Conservation (phyloP, 1,140 invertebrate species). For the Drosophila pectinifera region DNA sequence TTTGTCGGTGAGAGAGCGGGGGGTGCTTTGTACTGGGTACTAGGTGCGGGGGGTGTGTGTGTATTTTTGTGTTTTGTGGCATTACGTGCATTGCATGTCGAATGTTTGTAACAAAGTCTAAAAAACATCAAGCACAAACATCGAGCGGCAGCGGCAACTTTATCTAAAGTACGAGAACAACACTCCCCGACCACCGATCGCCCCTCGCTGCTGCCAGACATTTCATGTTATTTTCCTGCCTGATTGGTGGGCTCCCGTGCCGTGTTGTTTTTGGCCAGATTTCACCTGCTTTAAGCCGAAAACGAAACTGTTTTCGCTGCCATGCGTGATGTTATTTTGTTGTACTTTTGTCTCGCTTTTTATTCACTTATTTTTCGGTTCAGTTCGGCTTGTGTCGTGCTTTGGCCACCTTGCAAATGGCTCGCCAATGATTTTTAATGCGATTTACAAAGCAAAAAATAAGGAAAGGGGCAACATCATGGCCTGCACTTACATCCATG, state of each 20-base stretch:
- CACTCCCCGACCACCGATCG: slow-evolving; percentile 16
- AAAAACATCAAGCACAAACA: slow-evolving; percentile 64
- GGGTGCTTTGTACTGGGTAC: background rate
- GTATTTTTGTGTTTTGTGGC: slow-evolving; percentile 38
- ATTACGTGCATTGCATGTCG: slow-evolving; percentile 73
- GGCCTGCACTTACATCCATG: slow-evolving; percentile 30
- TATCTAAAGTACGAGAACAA: slow-evolving; percentile 68
- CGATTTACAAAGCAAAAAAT: slow-evolving; percentile 67
- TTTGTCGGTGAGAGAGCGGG: slow-evolving; percentile 13
- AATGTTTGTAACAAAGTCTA: slow-evolving; percentile 67
- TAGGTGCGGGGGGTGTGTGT: slow-evolving; percentile 1
- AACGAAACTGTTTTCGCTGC: slow-evolving; percentile 69
- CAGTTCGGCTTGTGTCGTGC: slow-evolving; percentile 31
- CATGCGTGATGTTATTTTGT: slow-evolving; percentile 25
- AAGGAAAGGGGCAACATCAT: slow-evolving; percentile 21
- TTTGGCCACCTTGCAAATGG: slow-evolving; percentile 52
- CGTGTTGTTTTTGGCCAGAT: slow-evolving; percentile 56
- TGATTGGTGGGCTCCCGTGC: slow-evolving; percentile 23
- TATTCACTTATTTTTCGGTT: slow-evolving; percentile 19
- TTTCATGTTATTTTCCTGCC: slow-evolving; percentile 48
- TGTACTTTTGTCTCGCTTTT: slow-evolving; percentile 17
- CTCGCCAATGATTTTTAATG: slow-evolving; percentile 79
- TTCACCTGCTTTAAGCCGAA: slow-evolving; percentile 67
- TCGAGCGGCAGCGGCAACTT: slow-evolving; percentile 64
- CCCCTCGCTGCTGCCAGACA: slow-evolving; percentile 5